These are phyloP conservation scores for Pleuronectes platessa DNA, from an alignment of 2,113 vertebrate genomes.

Conservation along the genomic window DNA sequence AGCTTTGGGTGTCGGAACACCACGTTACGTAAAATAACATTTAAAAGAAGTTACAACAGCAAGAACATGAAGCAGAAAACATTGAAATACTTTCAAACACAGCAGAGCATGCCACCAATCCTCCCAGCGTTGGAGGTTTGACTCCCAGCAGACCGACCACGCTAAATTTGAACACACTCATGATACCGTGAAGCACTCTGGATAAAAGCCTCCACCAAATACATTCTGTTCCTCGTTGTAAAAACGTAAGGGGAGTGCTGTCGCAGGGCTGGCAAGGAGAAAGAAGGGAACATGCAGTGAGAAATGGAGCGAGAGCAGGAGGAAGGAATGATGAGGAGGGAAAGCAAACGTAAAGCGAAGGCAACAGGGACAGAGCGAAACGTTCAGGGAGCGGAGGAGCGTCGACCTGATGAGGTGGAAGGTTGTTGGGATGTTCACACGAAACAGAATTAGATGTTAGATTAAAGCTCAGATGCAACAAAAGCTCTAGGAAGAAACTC, in stretches of 20 bases:
- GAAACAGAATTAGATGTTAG: constrained; percentile 21
- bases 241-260: constrained; percentile 42
- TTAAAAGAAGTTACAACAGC: neutral
- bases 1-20: neutral
- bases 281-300: constrained; percentile 26
- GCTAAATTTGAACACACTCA: constrained; percentile 42
- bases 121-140: constrained; percentile 17
- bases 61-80: neutral
- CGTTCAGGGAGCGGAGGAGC: constrained; percentile 14
- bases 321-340: constrained; percentile 21
- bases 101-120: constrained; percentile 4
- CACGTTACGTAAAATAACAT: neutral
- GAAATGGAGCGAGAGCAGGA: constrained; percentile 33
- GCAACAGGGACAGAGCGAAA: constrained; percentile 14
- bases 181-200: constrained; percentile 46
- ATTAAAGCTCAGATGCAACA: constrained; percentile 35
- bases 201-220: constrained; percentile 67
- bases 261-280: constrained; percentile 22
- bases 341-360: constrained; percentile 23
- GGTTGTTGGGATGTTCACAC: constrained; percentile 31
- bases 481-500: neutral
- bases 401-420: constrained; percentile 34
- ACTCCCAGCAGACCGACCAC: constrained; percentile 26
- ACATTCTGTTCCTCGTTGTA: constrained; percentile 42
- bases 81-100: neutral